Conservation (phyloP, 1,140 invertebrate genomes). For the Zaprionus lachaisei region DNA sequence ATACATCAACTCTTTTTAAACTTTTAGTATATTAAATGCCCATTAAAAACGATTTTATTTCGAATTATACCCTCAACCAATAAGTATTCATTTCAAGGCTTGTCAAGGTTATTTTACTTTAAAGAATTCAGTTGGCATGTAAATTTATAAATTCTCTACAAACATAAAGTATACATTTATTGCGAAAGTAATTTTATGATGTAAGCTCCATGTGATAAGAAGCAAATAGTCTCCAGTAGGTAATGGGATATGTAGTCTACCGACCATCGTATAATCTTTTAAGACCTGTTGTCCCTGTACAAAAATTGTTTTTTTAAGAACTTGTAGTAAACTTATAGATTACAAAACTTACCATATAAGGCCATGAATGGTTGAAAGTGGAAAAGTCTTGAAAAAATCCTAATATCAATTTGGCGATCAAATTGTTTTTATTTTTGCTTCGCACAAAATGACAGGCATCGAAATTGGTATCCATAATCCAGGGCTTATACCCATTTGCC, state of each 20-base stretch:
- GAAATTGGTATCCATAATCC: constrained; percentile 23
- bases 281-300: constrained; percentile 3
- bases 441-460: constrained; percentile 48
- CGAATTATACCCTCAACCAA: no score
- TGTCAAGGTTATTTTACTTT: no score
- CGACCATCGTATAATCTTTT: constrained; percentile 6
- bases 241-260: background rate
- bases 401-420: background rate
- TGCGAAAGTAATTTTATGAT: constrained; percentile 1
- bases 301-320: background rate
- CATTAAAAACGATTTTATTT: no score
- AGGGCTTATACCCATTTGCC: constrained; percentile 42
- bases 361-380: constrained; percentile 25
- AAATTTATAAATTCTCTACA: constrained; percentile 14
- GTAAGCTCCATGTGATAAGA: constrained; percentile 20
- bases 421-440: constrained; percentile 4
- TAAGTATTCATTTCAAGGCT: no score
- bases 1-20: no score
- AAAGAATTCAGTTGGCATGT: background rate
- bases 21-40: no score
- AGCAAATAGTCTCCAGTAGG: constrained; percentile 32
- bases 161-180: constrained; percentile 36
- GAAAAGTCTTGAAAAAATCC: constrained; percentile 20
- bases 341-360: constrained; percentile 20
- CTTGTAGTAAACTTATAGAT: no score